phyloP scores from a whole-genome alignment of 2,113 vertebrate species.

The Theristicus caerulescens region DNA sequence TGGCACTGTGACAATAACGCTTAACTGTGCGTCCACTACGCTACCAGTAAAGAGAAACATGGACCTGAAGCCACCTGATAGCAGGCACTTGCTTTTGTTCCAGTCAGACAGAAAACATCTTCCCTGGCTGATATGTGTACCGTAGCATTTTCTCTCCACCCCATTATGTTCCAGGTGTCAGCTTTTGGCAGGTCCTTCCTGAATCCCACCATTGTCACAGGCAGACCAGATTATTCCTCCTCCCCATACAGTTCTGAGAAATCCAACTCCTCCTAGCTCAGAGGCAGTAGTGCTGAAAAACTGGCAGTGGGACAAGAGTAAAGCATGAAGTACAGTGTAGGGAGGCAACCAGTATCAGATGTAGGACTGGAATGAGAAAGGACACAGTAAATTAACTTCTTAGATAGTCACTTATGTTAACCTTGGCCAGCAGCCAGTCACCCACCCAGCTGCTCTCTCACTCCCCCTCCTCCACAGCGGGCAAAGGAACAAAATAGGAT shows the following conservation, averaged over 20 bases:
- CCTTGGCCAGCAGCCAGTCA: background rate
- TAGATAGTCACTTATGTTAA: background rate
- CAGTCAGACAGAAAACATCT: background rate
- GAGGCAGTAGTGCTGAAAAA: background rate
- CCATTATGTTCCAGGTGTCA: background rate
- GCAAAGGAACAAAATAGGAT: background rate
- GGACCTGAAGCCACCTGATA: background rate
- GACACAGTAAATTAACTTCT: background rate
- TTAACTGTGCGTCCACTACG: background rate
- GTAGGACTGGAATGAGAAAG: background rate
- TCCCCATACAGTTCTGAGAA: background rate
- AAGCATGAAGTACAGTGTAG: background rate
- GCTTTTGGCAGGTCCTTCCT: background rate
- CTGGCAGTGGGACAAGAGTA: background rate
- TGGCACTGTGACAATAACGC: background rate
- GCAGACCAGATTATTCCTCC: background rate
- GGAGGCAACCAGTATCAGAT: background rate
- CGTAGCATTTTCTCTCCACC: background rate
- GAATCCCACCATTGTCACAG: background rate
- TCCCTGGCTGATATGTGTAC: background rate
- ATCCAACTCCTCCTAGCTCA: background rate
- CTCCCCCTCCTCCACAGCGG: background rate
- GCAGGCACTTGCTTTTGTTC: background rate
- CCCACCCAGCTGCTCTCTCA: fast-evolving
- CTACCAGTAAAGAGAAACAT: background rate